A percentile compares a stretch with the other conserved stretches of the same genome.
Conservation (phyloP, 2,113 vertebrate species). For the Miniopterus natalensis region DNA sequence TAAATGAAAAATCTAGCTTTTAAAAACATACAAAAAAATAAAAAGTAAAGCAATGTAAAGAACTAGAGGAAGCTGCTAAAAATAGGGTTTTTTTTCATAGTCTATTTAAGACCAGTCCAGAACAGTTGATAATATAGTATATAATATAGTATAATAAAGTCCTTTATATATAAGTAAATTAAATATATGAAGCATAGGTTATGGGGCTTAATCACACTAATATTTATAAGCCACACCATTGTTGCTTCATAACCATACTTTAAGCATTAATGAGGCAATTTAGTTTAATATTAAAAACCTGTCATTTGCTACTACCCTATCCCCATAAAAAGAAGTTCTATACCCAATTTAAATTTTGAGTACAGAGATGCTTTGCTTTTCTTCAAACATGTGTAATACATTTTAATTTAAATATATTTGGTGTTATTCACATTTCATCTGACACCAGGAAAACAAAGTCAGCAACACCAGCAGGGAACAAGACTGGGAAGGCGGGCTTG, state of each 20-base stretch:
- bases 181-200: not conserved
- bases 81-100: not conserved
- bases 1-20: not conserved
- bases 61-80: not conserved
- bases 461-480: not conserved
- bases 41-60: not conserved
- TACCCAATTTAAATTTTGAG: not conserved
- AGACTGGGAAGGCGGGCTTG: not conserved
- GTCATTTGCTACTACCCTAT: not conserved
- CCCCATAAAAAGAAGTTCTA: not conserved
- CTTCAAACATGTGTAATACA: not conserved
- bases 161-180: not conserved
- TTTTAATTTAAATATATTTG: not conserved
- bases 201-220: not conserved
- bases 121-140: not conserved
- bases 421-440: not conserved
- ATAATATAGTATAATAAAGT: not conserved
- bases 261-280: not conserved
- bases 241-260: not conserved
- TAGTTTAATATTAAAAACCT: slow-evolving; percentile 28
- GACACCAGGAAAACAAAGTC: not conserved
- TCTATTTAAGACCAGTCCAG: not conserved
- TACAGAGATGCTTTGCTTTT: not conserved
- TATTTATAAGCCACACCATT: not conserved
- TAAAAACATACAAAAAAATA: not conserved